Base-by-base conservation (phyloP, 2,797 vertebrate genomes). In the Ctenopoma kingsleyae region DNA sequence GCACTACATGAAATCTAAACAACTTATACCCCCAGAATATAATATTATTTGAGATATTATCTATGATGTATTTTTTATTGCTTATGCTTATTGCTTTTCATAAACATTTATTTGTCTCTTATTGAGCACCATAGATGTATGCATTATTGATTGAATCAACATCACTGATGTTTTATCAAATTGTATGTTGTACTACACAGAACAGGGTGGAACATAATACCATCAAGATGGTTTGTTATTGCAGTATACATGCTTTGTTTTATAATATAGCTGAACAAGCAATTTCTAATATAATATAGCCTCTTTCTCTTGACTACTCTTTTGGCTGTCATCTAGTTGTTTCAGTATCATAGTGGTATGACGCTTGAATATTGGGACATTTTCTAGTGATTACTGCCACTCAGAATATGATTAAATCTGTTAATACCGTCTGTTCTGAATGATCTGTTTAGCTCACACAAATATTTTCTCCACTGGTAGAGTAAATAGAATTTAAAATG, bases 31-130 rank as follows among this genome's bases (percentile, higher is more conserved):
- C 35, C 17, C 13, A 12, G 10, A 50, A 30, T 44, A 4, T 44
- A 4, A 25, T 67, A 32, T 27, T 66, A 57, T 67, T 46, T 71
- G 47, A 58, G 22, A 64, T 64, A 49, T 74, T 56, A 63, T 23
- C 15, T 47, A 8, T 52, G 49, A 51, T 47, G 52, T 48, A 69
- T 35, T 23, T 8, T 67, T 35, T 38, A 53, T 56, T 0, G 12
- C 17, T 41, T 52, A 12, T 51, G 13, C 27, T 71, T 43, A 43
- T 43, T 43, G 40, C 15, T 43, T 17, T 71, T 50, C 59, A 58
- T 67, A 36, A 46, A 68, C 57, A 20, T 67, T 57, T 22, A 20
- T 67, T 57, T 22, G n/a, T 35, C 44, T 70, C 11, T 48, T 55
- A 46, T 49, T 65, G 65, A 51, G 20, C 8, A 50, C 17, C 2